Evolutionary conservation across 2,888 invertebrate species (phyloP).

Genomic region (Cloeon dipterum): DNA sequence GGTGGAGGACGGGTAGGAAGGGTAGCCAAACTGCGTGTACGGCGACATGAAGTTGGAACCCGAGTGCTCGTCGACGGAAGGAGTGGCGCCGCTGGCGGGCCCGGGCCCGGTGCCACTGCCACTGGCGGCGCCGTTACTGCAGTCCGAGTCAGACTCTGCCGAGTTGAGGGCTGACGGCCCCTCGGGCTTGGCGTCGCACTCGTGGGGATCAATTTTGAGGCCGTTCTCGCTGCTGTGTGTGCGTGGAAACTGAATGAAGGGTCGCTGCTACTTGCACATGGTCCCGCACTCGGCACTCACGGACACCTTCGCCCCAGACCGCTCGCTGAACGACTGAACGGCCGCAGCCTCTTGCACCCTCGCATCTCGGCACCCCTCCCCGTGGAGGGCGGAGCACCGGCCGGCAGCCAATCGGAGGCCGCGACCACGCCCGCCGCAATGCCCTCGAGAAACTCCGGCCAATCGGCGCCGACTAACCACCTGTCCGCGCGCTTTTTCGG

Average conservation of each 20-base stretch:
- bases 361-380: not conserved
- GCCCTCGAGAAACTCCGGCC: not conserved
- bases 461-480: constrained; percentile 4
- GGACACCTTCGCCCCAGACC: no score
- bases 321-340: not conserved
- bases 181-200: not conserved
- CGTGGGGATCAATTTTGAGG: not conserved
- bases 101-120: not conserved
- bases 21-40: constrained; percentile 82
- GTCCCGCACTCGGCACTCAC: no score
- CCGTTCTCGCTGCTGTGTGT: no score
- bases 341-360: not conserved
- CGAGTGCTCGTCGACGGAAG: not conserved
- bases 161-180: not conserved
- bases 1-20: constrained; percentile 76
- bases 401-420: constrained; percentile 1
- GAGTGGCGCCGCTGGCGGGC: not conserved
- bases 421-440: not conserved
- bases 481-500: constrained; percentile 4
- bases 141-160: not conserved
- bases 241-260: no score
- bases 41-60: constrained; percentile 33
- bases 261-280: no score
- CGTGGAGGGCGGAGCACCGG: not conserved
- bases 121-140: not conserved